Conservation (phyloP, 1,140 invertebrate genomes). For the Melanaphis sacchari region DNA sequence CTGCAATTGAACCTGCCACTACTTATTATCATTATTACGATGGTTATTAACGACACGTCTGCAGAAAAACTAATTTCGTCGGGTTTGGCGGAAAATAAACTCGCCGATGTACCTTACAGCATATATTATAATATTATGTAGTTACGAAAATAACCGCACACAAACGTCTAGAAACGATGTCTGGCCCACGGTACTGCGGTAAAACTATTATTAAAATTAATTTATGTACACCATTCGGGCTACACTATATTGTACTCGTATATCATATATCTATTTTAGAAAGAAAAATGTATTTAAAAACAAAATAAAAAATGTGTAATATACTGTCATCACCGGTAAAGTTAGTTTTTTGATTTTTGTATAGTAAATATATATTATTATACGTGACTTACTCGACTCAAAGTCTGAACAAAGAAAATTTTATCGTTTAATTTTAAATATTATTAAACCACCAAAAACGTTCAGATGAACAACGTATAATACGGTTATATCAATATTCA, state of each 20-base stretch:
- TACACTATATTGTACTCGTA: background rate
- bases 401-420: background rate
- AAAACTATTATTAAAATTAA: constrained; percentile 25
- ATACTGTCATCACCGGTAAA: background rate
- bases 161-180: background rate
- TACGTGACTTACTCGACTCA: background rate
- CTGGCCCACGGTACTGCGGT: background rate
- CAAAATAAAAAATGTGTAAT: background rate
- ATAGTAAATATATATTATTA: no score
- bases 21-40: background rate
- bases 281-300: background rate
- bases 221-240: background rate
- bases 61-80: background rate
- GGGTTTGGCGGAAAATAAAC: background rate
- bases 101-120: background rate
- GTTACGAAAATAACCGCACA: background rate
- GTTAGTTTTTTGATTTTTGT: background rate
- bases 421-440: background rate
- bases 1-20: background rate
- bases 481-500: background rate
- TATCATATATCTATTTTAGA: background rate
- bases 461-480: background rate
- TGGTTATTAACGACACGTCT: background rate
- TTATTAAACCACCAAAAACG: background rate
- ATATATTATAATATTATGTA: background rate